Percentiles rank a stretch among this genome's conserved stretches.
These are phyloP conservation scores for Uloborus plumipes DNA, from an alignment of 2,888 invertebrate genomes.

Conservation along the genomic window DNA sequence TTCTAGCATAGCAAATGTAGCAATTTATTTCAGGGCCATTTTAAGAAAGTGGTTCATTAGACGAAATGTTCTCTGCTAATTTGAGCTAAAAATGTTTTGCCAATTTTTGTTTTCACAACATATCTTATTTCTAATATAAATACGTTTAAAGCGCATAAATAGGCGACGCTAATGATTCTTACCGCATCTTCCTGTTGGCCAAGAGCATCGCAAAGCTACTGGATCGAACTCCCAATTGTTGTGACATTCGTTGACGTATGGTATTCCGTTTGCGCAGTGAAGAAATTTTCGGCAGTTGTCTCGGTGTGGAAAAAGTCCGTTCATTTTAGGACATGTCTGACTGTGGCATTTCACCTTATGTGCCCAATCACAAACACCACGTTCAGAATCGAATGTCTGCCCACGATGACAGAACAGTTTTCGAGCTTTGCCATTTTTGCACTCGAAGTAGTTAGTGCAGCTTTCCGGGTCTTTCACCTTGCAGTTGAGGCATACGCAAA, in stretches of 20 bases:
- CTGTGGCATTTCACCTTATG: slow-evolving; percentile 50
- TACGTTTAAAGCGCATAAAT: no score
- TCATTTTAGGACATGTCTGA: slow-evolving; percentile 30
- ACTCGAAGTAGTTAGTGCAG: slow-evolving; percentile 60
- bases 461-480: slow-evolving; percentile 33
- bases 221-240: slow-evolving; percentile 41
- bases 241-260: slow-evolving; percentile 36
- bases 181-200: slow-evolving; percentile 36
- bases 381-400: slow-evolving; percentile 47
- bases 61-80: no score
- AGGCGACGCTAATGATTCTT: not conserved
- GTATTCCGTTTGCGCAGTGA: slow-evolving; percentile 54
- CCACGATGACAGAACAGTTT: slow-evolving; percentile 45
- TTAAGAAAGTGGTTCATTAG: no score
- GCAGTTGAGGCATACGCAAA: slow-evolving; percentile 54
- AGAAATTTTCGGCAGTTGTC: slow-evolving; percentile 51
- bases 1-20: no score
- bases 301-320: slow-evolving; percentile 45
- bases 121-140: no score
- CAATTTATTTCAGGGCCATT: no score
- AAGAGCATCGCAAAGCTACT: slow-evolving; percentile 3
- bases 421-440: slow-evolving; percentile 43
- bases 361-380: slow-evolving; percentile 40
- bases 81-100: no score
- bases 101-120: no score